Percentiles rank a stretch among this genome's conserved stretches.
Conservation (phyloP, 2,797 vertebrate species). For the Pseudotriccus pelzelni region DNA sequence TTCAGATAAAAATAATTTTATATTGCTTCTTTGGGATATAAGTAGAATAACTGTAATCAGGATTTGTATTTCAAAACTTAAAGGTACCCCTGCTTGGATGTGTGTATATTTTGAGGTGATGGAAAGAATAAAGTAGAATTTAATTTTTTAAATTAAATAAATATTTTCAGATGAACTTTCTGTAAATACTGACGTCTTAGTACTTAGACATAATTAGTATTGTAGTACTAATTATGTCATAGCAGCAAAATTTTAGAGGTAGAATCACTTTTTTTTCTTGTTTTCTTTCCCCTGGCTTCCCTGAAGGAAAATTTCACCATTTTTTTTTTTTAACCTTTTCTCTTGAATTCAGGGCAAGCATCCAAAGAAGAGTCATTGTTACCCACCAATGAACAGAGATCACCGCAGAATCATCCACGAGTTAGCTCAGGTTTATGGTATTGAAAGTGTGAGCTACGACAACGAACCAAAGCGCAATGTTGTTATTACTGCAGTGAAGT, state of each 20-base stretch:
- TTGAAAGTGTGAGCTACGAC: slow-evolving; percentile 97
- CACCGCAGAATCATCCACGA: slow-evolving; percentile 95
- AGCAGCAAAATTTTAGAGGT: not conserved
- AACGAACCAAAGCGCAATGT: slow-evolving; percentile 96
- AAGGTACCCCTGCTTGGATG: rapidly evolving
- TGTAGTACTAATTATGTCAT: not conserved
- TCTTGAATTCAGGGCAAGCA: slow-evolving; percentile 86
- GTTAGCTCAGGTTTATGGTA: slow-evolving; percentile 89
- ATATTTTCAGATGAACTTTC: not conserved
- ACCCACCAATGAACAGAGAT: slow-evolving; percentile 96
- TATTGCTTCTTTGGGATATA: not conserved
- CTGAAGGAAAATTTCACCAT: not conserved
- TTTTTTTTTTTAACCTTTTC: not conserved
- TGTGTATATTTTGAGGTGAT: not conserved
- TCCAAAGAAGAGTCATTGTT: slow-evolving; percentile 89
- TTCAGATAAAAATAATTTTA: not conserved
- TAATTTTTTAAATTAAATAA: not conserved
- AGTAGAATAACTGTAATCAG: not conserved
- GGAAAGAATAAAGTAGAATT: not conserved
- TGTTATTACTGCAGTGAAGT: slow-evolving; percentile 91
- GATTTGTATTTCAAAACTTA: not conserved
- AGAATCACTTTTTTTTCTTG: not conserved
- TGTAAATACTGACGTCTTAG: not conserved
- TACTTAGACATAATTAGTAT: not conserved
- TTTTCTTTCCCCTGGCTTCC: not conserved